Conservation (phyloP, 2,113 vertebrate genomes). For the Psophia crepitans region DNA sequence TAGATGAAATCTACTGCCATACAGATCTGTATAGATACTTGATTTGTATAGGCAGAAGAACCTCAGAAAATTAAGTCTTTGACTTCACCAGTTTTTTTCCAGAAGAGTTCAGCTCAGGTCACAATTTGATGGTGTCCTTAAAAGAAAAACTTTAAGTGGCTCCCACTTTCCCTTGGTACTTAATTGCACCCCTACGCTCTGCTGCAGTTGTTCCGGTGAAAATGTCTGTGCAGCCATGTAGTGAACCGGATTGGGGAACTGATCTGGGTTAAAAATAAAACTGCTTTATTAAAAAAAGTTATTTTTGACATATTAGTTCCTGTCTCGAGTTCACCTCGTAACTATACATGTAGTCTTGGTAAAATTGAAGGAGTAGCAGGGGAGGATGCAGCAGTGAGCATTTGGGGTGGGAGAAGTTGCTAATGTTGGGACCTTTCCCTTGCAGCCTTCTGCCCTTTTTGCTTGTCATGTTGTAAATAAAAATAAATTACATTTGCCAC, state of each 20-base stretch:
- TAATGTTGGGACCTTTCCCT: not conserved
- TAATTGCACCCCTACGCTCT: not conserved
- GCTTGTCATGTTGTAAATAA: not conserved
- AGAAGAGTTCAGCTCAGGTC: not conserved
- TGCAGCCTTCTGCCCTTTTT: not conserved
- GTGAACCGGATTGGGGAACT: not conserved
- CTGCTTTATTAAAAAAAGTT: constrained; percentile 14
- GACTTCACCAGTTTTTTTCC: not conserved
- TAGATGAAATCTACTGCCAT: not conserved
- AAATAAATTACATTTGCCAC: not conserved
- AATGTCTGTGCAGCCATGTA: not conserved
- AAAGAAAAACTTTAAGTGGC: not conserved
- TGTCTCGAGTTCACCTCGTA: not conserved
- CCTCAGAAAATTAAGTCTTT: not conserved
- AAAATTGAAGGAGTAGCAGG: not conserved
- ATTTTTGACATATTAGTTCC: constrained; percentile 34
- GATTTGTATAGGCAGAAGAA: not conserved
- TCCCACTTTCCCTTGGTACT: not conserved
- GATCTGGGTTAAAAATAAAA: constrained; percentile 27
- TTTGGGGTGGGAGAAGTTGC: not conserved
- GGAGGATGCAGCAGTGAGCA: not conserved
- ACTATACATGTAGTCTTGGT: fast-evolving
- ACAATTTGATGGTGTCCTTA: not conserved
- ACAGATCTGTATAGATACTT: not conserved
- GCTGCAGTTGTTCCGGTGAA: constrained; percentile 16